phyloP scores from a whole-genome alignment of 2,113 vertebrate species.

The human (Homo sapiens) region DNA sequence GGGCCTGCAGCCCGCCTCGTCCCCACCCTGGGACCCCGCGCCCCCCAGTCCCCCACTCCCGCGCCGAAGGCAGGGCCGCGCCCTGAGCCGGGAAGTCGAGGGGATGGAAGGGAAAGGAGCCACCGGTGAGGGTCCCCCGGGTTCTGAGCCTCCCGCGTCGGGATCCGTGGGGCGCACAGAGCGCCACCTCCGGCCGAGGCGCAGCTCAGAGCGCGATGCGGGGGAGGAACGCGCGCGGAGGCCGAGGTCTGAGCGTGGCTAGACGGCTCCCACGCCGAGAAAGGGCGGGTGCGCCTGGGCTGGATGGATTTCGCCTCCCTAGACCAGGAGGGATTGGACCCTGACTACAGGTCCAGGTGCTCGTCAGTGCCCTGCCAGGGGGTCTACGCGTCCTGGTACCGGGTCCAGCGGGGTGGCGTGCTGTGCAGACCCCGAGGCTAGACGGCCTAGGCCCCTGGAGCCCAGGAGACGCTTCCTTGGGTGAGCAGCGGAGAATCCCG shows the following conservation, averaged over 20 bases:
- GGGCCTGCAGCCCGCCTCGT: constrained; percentile 24
- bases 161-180: constrained; percentile 36
- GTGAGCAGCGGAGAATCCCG: neutral
- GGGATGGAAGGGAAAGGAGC: neutral
- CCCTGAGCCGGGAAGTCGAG: constrained; percentile 5
- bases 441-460: neutral
- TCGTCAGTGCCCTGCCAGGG: neutral
- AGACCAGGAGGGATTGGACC: neutral
- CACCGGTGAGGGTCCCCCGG: neutral
- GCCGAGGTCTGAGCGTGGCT: neutral
- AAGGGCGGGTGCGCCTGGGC: neutral
- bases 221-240: neutral
- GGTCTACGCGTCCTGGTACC: neutral
- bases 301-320: neutral
- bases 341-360: neutral
- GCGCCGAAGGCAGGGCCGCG: neutral
- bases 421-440: neutral
- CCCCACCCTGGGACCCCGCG: constrained; percentile 24
- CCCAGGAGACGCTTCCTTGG: neutral
- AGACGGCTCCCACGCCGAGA: neutral
- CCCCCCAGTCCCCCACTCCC: neutral
- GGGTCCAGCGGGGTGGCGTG: too few species aligned
- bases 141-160: neutral
- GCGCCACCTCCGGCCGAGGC: constrained; percentile 66
- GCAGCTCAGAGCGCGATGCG: neutral